A percentile compares a stretch with the other conserved stretches of the same genome.
Evolutionary conservation across 2,797 vertebrate species (phyloP).

Genomic region (Chrysocyon brachyurus): DNA sequence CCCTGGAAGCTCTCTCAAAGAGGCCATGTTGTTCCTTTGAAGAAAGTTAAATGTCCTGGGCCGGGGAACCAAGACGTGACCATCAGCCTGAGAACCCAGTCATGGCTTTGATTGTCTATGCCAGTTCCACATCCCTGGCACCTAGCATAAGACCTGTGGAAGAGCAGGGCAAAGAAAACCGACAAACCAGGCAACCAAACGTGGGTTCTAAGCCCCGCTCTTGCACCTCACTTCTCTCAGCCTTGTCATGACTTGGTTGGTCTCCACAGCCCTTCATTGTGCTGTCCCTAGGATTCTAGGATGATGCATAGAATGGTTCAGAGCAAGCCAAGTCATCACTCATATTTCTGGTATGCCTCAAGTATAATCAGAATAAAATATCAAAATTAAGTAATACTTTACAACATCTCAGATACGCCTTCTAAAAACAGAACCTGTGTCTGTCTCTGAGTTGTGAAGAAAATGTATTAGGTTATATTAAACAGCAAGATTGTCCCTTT

Average conservation of each 20-base stretch:
- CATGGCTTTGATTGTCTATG: background rate
- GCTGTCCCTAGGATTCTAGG: background rate
- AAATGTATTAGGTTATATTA: slow-evolving; percentile 83
- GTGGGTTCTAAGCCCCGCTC: background rate
- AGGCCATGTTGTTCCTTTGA: background rate
- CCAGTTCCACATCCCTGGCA: background rate
- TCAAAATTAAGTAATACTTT: slow-evolving; percentile 71
- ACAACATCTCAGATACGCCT: slow-evolving; percentile 68
- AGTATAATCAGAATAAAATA: slow-evolving; percentile 76
- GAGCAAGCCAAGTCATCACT: slow-evolving; percentile 51
- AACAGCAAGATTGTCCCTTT: slow-evolving; percentile 82
- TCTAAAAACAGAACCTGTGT: slow-evolving; percentile 83
- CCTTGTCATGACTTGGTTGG: background rate
- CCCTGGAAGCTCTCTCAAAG: background rate
- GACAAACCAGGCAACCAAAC: background rate
- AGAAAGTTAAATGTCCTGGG: background rate
- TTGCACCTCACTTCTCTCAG: background rate
- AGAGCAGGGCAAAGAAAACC: background rate
- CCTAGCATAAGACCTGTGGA: background rate
- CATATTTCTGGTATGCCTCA: slow-evolving; percentile 63
- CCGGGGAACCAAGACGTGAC: background rate
- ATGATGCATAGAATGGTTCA: slow-evolving; percentile 19
- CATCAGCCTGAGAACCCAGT: background rate
- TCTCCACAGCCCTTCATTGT: background rate
- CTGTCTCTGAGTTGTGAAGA: slow-evolving; percentile 80